Evolutionary conservation across 2,113 vertebrate genomes (phyloP), one percentile per base, ranked within the genome.

Genomic region (Pterophyllum scalare): DNA sequence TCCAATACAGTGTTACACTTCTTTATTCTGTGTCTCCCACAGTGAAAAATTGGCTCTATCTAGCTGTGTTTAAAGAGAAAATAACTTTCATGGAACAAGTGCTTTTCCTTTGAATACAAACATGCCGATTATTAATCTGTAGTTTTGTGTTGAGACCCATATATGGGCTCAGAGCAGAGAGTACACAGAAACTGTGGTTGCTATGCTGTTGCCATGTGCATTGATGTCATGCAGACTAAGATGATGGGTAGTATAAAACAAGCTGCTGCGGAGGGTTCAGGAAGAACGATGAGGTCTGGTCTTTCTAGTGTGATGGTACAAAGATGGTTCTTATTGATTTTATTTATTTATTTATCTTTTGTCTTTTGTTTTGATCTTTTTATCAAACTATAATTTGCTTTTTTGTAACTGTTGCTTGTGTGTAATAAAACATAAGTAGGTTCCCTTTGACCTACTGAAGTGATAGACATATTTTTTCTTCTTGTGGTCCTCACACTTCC

Each of bases 161-260:
- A 31, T 28, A 70, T 70, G 43, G 40, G 22, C 40, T 67, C 26
- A 19, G 38, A 70, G 22, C 43, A 20, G 64, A 70, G 15, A 70
- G 64, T 49, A 70, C 24, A 70, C 3, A 49, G 24, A 28, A 70
- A 70, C 52, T 70, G 65, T 70, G 65, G 65, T 70, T 70, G 65
- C 65, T 52, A 70, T 52, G 24, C 65, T 31, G 65, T 52, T 70
- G 65, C 24, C 43, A 70, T 70, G 65, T 70, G 24, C 17, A 31
- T 46, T 52, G 43, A 52, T 70, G 43, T 52, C 65, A 70, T 17
- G 52, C 43, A 70, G 43, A 70, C 11, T 67, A 67, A 1, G 65
- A 70, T 70, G 43, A 28, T 70, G 15, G 24, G 28, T 70, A 52
- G 43, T 52, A 70, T 52, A 70, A 70, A 70, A 31, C 65, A 31